Conservation (phyloP, 2,113 vertebrate species). For the Rostratula benghalensis region DNA sequence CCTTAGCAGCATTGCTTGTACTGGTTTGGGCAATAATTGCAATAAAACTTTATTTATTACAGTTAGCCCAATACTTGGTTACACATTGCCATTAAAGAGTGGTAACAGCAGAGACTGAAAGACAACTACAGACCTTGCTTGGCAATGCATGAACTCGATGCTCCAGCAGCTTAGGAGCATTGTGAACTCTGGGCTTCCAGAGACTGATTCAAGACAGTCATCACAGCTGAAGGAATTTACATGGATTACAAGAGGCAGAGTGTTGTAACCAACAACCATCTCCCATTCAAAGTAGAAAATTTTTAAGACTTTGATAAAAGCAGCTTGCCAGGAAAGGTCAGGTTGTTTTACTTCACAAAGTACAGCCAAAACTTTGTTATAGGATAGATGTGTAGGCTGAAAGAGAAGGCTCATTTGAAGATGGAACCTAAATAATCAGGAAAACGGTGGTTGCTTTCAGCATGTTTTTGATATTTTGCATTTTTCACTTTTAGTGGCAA, state of each 20-base stretch:
- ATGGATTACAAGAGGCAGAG: background rate
- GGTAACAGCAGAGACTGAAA: background rate
- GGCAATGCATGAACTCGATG: background rate
- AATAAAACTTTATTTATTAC: background rate
- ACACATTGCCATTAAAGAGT: fast-evolving
- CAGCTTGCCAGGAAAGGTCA: background rate
- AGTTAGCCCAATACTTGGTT: background rate
- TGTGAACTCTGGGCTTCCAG: background rate
- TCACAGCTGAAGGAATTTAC: background rate
- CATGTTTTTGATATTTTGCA: background rate
- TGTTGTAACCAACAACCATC: background rate
- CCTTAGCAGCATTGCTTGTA: background rate
- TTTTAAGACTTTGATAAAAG: background rate
- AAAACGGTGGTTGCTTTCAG: background rate
- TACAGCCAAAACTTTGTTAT: background rate
- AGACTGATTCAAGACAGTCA: background rate
- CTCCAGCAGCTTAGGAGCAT: background rate
- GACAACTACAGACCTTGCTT: background rate
- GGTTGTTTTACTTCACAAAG: background rate
- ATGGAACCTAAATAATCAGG: background rate
- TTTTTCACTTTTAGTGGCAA: background rate
- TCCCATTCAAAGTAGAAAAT: background rate
- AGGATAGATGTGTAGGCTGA: background rate
- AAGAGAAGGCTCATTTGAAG: background rate
- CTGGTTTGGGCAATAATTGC: background rate